Evolutionary conservation across 1,140 invertebrate genomes (phyloP).

Genomic region (Uloborus diversus): DNA sequence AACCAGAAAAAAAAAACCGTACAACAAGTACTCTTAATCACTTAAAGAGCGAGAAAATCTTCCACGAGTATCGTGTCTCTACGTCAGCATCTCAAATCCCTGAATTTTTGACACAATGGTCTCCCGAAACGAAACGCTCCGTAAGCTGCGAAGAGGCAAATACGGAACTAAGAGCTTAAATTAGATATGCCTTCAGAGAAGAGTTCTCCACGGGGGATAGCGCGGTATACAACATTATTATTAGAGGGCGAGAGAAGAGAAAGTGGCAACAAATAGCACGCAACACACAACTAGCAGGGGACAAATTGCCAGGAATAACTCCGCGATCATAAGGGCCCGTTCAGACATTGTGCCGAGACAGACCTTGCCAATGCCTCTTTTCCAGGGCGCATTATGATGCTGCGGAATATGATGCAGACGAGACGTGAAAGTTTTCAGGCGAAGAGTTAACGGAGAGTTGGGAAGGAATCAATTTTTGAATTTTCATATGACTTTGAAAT

Average conservation of each 20-base stretch:
- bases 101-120: not conserved
- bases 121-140: not conserved
- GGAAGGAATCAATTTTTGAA: too few species aligned
- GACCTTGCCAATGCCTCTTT: too few species aligned
- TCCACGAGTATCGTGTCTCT: too few species aligned
- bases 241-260: constrained; percentile 20
- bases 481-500: too few species aligned
- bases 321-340: not conserved
- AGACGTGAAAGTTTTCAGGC: too few species aligned
- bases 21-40: too few species aligned
- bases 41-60: too few species aligned
- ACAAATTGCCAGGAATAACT: constrained; percentile 49
- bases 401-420: too few species aligned
- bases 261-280: constrained; percentile 34
- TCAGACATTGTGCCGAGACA: not conserved
- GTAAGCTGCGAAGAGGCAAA: not conserved
- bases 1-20: too few species aligned
- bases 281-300: constrained; percentile 18
- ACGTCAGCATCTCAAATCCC: too few species aligned
- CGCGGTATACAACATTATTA: constrained; percentile 31
- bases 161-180: constrained; percentile 17
- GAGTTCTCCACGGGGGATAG: not conserved
- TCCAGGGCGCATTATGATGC: too few species aligned
- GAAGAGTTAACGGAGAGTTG: too few species aligned
- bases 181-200: constrained; percentile 26